Evolutionary conservation across 2,113 vertebrate genomes (phyloP), one percentile per base, ranked within the genome.

Genomic region (Mastomys natalensis): DNA sequence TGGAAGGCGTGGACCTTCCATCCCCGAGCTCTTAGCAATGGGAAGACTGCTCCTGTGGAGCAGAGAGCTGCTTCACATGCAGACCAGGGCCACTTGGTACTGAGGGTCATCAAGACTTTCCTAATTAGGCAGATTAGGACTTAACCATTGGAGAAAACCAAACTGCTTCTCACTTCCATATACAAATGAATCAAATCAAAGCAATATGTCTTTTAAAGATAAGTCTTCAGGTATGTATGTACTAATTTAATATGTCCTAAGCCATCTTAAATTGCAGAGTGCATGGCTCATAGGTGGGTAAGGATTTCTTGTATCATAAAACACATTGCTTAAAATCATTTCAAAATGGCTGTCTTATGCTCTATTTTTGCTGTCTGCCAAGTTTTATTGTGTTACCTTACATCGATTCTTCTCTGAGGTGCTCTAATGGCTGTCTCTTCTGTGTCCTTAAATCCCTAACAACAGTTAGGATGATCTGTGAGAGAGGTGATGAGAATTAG

Each of bases 1-100:
- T 77, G 62, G 40, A 40, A 96, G 90, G 43, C 11, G 92, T 7
- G 78, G n/a, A 60, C 88, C 58, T 89, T 96, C 89, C 76, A 58
- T 60, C 43, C 87, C 77, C 29, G 93, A 77, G 80, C 86, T 94
- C 93, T 66, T 62, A 43, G 95, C 78, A 95, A 40, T 48, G 80
- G 93, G 74, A 62, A 21, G 77, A 24, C 73, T 10, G 58, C 68
- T 88, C 26, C 48, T 51, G 37, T 29, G 22, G 34, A 88, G 40
- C 2, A n/a, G 85, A 31, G 37, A 66, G 31, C 10, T 4, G 13
- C 34, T 81, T 66, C 29, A 89, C 48, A 84, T 4, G 62, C 73
- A 34, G 92, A 81, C 31, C 66, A 51, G 55, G 60, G 94, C n/a
- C 17, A 17, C 0, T 0, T 24, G 58, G 4, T 37, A 29, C 51